A percentile compares a stretch with the other conserved stretches of the same genome.
These are phyloP conservation scores for Siphamia tubifer DNA, from an alignment of 2,113 vertebrate species.

Conservation along the genomic window DNA sequence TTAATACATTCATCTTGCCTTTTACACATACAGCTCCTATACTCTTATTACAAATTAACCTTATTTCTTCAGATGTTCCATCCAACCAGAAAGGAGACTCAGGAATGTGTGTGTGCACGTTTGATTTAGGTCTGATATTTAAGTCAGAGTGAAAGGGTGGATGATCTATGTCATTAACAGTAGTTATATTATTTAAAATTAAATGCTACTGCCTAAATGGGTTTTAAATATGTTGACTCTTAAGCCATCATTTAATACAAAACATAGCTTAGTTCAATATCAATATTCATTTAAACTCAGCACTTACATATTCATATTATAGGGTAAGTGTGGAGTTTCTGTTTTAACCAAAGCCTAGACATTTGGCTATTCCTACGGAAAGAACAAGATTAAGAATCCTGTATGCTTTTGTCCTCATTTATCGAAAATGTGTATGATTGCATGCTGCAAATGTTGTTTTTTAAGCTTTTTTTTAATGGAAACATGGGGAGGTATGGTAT, in stretches of 20 bases:
- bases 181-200: background rate
- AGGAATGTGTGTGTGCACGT: slow-evolving; percentile 37
- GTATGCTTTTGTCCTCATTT: slow-evolving; percentile 1
- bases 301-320: slow-evolving; percentile 19
- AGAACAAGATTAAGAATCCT: background rate
- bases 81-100: slow-evolving; percentile 34
- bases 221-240: too few relatives aligned
- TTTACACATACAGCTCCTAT: slow-evolving; percentile 22
- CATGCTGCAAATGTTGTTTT: slow-evolving; percentile 1
- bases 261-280: slow-evolving; percentile 17
- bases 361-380: background rate
- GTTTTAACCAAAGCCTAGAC: background rate
- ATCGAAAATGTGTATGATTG: background rate
- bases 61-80: background rate
- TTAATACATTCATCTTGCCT: slow-evolving; percentile 37
- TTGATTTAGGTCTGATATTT: slow-evolving; percentile 17
- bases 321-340: background rate
- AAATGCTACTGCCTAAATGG: slow-evolving; percentile 12
- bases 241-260: slow-evolving; percentile 26
- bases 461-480: background rate
- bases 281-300: slow-evolving; percentile 38
- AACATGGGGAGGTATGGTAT: slow-evolving; percentile 30
- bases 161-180: slow-evolving; percentile 7
- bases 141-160: slow-evolving; percentile 1
- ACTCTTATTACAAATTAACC: slow-evolving; percentile 7